These are phyloP conservation scores for Argynnis bischoffii DNA, from an alignment of 2,888 invertebrate species.

Conservation along the genomic window DNA sequence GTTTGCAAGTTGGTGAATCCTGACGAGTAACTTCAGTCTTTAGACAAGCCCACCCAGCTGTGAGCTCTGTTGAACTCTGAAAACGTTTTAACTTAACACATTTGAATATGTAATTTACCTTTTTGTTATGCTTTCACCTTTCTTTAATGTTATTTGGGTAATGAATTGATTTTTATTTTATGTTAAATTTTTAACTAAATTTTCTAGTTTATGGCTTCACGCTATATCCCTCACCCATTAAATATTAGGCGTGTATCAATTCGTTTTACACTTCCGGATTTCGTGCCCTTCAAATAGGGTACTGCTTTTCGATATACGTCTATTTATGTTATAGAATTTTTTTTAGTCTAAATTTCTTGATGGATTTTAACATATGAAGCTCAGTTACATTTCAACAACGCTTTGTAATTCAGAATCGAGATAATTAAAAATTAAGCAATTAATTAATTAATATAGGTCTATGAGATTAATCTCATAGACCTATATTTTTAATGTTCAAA, in stretches of 20 bases:
- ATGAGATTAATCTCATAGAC: no score
- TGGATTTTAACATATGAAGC: no score
- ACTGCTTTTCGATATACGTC: no score
- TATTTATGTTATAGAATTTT: no score
- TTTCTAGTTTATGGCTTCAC: not conserved
- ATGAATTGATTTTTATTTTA: not conserved
- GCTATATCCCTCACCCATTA: not conserved
- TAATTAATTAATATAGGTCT: no score
- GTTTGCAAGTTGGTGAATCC: slow-evolving; percentile 15
- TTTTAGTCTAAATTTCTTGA: no score
- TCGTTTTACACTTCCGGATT: no score
- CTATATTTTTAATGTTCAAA: no score
- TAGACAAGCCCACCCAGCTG: slow-evolving; percentile 25
- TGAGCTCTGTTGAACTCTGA: slow-evolving; percentile 29
- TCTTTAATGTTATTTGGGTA: slow-evolving; percentile 2
- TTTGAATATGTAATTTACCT: slow-evolving; percentile 33
- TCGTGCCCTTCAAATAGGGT: no score
- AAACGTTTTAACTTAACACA: slow-evolving; percentile 33
- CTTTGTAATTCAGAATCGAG: no score
- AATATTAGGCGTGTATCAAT: not conserved
- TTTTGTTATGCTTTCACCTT: not conserved
- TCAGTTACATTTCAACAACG: no score
- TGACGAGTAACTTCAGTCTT: slow-evolving; percentile 23
- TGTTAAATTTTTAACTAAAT: not conserved
- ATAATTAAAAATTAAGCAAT: no score